Percentiles rank a stretch among this genome's conserved stretches.
Evolutionary conservation across 2,888 invertebrate genomes (phyloP).

Genomic region (Cenopis cana): DNA sequence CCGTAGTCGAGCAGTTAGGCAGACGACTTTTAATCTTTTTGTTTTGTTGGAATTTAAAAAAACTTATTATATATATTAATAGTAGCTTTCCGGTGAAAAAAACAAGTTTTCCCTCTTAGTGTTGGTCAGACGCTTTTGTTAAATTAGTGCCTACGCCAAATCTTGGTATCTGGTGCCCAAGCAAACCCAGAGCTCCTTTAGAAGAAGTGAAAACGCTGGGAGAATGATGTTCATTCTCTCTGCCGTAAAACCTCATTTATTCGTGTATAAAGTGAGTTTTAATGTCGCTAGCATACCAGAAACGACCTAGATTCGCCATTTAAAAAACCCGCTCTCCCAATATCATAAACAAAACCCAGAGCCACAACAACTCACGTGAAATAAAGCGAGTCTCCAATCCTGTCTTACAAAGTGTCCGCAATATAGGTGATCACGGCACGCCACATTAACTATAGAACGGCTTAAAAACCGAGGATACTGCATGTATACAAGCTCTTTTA

Average conservation of each 20-base stretch:
- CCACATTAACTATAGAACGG: not conserved
- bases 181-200: too few relatives aligned
- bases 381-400: constrained; percentile 35
- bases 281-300: not conserved
- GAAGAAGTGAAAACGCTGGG: too few relatives aligned
- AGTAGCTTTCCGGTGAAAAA: too few relatives aligned
- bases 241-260: not conserved
- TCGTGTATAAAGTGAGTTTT: not conserved
- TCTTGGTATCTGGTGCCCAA: too few relatives aligned
- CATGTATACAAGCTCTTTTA: not conserved
- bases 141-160: too few relatives aligned
- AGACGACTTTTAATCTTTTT: too few relatives aligned
- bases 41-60: too few relatives aligned
- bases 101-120: too few relatives aligned
- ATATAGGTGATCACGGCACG: constrained; percentile 38
- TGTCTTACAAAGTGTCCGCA: constrained; percentile 40
- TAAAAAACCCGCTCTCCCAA: constrained; percentile 14
- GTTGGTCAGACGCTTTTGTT: too few relatives aligned
- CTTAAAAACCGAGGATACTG: not conserved
- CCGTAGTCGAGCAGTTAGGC: too few relatives aligned
- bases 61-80: too few relatives aligned
- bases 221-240: too few relatives aligned
- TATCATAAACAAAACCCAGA: constrained; percentile 27
- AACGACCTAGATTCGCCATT: not conserved
- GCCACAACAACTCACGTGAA: constrained; percentile 35